These are phyloP conservation scores for Scophthalmus maximus DNA, from an alignment of 2,113 vertebrate genomes.

Conservation along the genomic window DNA sequence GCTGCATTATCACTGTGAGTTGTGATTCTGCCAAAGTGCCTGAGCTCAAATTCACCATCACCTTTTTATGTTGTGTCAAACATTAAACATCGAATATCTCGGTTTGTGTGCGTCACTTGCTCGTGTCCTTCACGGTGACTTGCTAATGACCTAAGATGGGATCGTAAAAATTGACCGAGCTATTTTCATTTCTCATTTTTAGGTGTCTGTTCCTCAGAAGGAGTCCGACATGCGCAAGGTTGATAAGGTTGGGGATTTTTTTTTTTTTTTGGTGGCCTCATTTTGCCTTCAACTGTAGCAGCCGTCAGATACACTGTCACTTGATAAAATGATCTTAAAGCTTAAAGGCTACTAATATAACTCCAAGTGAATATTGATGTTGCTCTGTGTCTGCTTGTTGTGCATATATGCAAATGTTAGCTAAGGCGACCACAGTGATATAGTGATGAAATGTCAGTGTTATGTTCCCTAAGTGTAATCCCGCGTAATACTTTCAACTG, in stretches of 20 bases:
- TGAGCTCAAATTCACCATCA: neutral
- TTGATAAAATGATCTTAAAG: neutral
- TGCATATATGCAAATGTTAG: neutral
- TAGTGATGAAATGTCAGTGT: neutral
- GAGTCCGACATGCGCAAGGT: constrained; percentile 55
- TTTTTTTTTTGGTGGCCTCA: neutral
- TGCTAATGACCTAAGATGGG: constrained; percentile 21
- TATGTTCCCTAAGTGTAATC: neutral
- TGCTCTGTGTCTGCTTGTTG: neutral
- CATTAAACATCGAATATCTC: constrained; percentile 4
- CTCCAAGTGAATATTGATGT: too few relatives aligned
- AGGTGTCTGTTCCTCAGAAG: constrained; percentile 72
- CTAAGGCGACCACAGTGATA: neutral
- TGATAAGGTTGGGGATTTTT: constrained; percentile 62
- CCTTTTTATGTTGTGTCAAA: neutral
- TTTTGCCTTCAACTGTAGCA: neutral
- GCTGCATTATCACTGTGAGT: constrained; percentile 19
- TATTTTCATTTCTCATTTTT: constrained; percentile 41
- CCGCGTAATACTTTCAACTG: too few relatives aligned
- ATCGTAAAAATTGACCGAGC: constrained; percentile 9
- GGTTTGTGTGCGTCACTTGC: constrained; percentile 7
- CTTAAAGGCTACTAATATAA: too few relatives aligned
- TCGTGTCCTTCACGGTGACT: neutral
- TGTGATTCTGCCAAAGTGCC: constrained; percentile 20
- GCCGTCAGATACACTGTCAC: neutral